Percentiles rank a stretch among this genome's conserved stretches.
Evolutionary conservation across 2,888 invertebrate genomes (phyloP).

Genomic region (Acrobasis repandana): DNA sequence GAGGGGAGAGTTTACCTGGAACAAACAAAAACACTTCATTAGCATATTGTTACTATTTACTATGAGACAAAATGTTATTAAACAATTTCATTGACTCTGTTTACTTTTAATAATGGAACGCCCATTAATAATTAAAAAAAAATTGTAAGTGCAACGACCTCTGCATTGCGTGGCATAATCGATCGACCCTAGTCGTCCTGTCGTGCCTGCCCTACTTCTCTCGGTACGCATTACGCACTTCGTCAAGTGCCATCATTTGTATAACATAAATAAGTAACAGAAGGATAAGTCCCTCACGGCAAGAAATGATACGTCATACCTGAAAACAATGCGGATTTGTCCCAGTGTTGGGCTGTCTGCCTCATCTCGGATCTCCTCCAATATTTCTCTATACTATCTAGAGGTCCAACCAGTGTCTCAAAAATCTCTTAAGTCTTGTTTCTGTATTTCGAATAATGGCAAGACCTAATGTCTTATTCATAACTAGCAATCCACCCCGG

Average conservation of each 20-base stretch:
- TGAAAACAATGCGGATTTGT: no score
- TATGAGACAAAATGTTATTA: background rate
- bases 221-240: slow-evolving; percentile 48
- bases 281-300: background rate
- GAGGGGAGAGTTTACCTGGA: slow-evolving; percentile 13
- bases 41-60: background rate
- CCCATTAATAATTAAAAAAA: slow-evolving; percentile 29
- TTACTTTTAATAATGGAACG: background rate
- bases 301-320: no score
- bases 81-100: background rate
- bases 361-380: no score
- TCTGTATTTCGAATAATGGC: no score
- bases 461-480: no score
- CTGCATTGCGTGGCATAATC: slow-evolving; percentile 56
- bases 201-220: slow-evolving; percentile 59
- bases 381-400: no score
- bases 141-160: slow-evolving; percentile 45
- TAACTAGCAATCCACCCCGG: no score
- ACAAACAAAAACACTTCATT: slow-evolving; percentile 2
- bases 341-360: no score
- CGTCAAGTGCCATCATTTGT: slow-evolving; percentile 37
- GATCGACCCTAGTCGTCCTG: slow-evolving; percentile 55
- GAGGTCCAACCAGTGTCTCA: no score
- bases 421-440: no score
- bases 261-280: slow-evolving; percentile 1